Percentiles rank a stretch among this genome's conserved stretches.
These are phyloP conservation scores for Trichonephila clavata DNA, from an alignment of 1,140 invertebrate species.

Conservation along the genomic window DNA sequence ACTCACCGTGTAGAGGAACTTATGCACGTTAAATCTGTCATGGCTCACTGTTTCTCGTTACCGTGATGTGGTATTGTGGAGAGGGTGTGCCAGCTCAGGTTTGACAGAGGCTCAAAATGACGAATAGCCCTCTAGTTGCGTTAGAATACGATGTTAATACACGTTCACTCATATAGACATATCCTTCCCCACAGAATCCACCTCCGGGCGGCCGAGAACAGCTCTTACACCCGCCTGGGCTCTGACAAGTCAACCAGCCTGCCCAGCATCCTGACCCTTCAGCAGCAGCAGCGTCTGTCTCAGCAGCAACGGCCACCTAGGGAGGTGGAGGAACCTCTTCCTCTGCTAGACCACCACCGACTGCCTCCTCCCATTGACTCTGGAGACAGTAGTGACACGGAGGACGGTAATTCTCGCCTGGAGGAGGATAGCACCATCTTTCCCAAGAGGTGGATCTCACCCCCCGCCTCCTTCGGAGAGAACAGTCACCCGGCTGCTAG, in stretches of 20 bases:
- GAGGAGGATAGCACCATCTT: slow-evolving; percentile 45
- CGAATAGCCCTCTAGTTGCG: no score
- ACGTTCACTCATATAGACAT: no score
- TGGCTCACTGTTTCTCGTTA: no score
- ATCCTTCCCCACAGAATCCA: slow-evolving; percentile 38
- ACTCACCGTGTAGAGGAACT: no score
- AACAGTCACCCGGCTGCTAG: slow-evolving; percentile 69
- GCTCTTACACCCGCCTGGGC: slow-evolving; percentile 9
- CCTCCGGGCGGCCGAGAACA: slow-evolving; percentile 65
- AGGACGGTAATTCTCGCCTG: slow-evolving; percentile 11
- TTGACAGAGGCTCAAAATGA: no score
- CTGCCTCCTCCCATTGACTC: slow-evolving; percentile 60
- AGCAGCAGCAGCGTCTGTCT: slow-evolving; percentile 26
- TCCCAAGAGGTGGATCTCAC: slow-evolving; percentile 74
- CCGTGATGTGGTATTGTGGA: no score
- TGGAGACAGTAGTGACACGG: slow-evolving; percentile 40
- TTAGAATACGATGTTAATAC: no score
- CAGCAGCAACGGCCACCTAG: not conserved
- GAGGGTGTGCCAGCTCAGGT: no score
- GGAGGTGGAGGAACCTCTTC: not conserved
- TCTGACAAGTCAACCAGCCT: slow-evolving; percentile 72
- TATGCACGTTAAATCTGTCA: no score
- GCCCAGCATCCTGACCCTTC: slow-evolving; percentile 57
- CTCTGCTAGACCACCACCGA: slow-evolving; percentile 48
- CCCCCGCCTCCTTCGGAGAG: slow-evolving; percentile 67